Evolutionary conservation across 2,113 vertebrate species (phyloP).

Genomic region (Carassius auratus): DNA sequence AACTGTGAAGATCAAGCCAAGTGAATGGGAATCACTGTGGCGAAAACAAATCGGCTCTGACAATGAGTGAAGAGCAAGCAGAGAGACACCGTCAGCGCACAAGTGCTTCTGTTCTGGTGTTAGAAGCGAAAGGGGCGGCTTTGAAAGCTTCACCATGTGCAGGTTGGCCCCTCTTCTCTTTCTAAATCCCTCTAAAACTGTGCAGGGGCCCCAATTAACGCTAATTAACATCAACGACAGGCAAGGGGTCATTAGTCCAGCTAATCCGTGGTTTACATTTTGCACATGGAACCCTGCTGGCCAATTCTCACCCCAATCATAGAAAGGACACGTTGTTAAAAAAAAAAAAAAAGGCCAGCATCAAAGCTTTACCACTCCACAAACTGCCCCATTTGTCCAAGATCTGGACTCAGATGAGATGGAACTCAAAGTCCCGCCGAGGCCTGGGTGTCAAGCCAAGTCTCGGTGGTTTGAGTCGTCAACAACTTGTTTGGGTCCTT

Average conservation of each 20-base stretch:
- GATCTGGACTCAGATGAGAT: constrained; percentile 62
- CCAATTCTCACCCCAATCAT: constrained; percentile 69
- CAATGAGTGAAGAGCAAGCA: constrained; percentile 70
- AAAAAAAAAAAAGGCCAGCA: constrained; percentile 54
- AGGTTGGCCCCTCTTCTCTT: constrained; percentile 14
- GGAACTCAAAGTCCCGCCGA: constrained; percentile 45
- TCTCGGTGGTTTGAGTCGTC: constrained; percentile 66
- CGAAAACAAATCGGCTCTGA: constrained; percentile 68
- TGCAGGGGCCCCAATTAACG: constrained; percentile 74
- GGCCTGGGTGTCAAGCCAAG: constrained; percentile 50
- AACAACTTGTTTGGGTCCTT: constrained; percentile 72
- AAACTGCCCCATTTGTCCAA: constrained; percentile 67
- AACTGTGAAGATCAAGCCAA: constrained; percentile 68
- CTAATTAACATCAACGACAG: constrained; percentile 81
- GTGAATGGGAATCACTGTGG: constrained; percentile 68
- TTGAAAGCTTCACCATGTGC: constrained; percentile 49
- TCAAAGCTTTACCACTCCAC: constrained; percentile 69
- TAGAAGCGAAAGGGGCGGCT: constrained; percentile 53
- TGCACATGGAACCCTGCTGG: constrained; percentile 75
- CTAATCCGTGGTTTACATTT: constrained; percentile 81
- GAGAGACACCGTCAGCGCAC: constrained; percentile 59
- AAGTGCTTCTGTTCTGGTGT: constrained; percentile 52
- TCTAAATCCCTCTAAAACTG: neutral
- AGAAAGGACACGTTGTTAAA: constrained; percentile 74
- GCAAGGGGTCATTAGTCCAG: constrained; percentile 74